Evolutionary conservation across 1,140 invertebrate genomes (phyloP).

Genomic region (Campoletis sonorensis): DNA sequence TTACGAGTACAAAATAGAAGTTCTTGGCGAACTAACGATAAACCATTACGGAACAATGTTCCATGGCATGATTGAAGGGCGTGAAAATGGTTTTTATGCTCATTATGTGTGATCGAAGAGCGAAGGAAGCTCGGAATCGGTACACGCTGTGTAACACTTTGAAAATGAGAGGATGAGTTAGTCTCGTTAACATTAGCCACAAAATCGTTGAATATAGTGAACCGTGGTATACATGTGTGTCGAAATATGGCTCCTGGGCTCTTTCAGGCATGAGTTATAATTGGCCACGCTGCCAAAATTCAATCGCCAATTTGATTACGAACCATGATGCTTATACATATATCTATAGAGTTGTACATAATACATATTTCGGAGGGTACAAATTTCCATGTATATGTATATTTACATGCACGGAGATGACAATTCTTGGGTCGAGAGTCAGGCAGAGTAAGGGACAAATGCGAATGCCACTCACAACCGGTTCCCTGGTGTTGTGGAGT

Average conservation of each 20-base stretch:
- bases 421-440: too few species aligned
- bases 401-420: too few species aligned
- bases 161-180: not conserved
- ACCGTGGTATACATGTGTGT: not conserved
- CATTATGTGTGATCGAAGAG: not conserved
- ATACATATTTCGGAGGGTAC: not conserved
- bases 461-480: too few species aligned
- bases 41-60: too few species aligned
- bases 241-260: not conserved
- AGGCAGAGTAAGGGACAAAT: too few species aligned
- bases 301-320: conserved; percentile 20
- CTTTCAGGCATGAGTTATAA: not conserved
- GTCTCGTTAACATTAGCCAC: not conserved
- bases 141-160: not conserved
- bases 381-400: not conserved
- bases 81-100: not conserved
- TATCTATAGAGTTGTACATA: not conserved
- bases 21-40: too few species aligned
- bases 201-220: not conserved
- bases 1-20: too few species aligned
- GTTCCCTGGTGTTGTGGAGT: too few species aligned
- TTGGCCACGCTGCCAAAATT: conserved; percentile 27
- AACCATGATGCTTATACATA: not conserved
- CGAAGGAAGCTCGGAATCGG: not conserved
- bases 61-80: too few species aligned